Percentiles rank a stretch among this genome's conserved stretches.
Evolutionary conservation across 2,797 vertebrate genomes (phyloP).

Genomic region (Phaenicophaeus curvirostris): DNA sequence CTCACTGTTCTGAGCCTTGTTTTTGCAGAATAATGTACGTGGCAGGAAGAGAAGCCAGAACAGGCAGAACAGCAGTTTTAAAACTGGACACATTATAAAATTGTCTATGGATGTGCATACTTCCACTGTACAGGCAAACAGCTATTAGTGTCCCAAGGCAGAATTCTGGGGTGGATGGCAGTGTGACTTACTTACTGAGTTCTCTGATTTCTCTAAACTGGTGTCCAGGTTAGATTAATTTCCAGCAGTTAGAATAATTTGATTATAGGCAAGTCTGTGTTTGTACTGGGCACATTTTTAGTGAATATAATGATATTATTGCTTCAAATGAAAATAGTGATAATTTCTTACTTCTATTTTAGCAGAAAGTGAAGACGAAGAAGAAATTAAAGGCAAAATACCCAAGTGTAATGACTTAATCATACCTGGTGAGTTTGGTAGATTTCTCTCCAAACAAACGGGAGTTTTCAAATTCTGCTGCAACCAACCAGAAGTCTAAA

Average conservation of each 20-base stretch:
- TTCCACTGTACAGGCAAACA: background rate
- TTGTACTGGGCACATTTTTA: background rate
- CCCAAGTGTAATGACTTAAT: slow-evolving; percentile 74
- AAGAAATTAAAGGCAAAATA: slow-evolving; percentile 66
- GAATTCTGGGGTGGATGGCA: background rate
- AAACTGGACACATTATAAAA: background rate
- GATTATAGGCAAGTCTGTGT: background rate
- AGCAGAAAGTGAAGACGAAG: slow-evolving; percentile 81
- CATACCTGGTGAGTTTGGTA: slow-evolving; percentile 82
- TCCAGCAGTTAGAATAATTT: background rate
- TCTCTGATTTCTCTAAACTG: background rate
- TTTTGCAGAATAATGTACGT: background rate
- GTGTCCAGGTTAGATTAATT: background rate
- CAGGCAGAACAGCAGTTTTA: background rate
- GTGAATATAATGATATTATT: background rate
- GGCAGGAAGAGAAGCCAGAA: background rate
- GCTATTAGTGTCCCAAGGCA: background rate
- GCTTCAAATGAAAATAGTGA: background rate
- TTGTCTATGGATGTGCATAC: background rate
- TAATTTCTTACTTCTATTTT: slow-evolving; percentile 32
- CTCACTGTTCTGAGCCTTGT: background rate
- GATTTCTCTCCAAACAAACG: background rate
- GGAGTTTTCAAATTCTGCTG: background rate
- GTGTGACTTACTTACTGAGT: background rate
- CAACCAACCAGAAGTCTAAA: background rate